Evolutionary conservation across 2,113 vertebrate species (phyloP), one percentile per base, ranked within the genome.

Genomic region (Chloebia gouldiae): DNA sequence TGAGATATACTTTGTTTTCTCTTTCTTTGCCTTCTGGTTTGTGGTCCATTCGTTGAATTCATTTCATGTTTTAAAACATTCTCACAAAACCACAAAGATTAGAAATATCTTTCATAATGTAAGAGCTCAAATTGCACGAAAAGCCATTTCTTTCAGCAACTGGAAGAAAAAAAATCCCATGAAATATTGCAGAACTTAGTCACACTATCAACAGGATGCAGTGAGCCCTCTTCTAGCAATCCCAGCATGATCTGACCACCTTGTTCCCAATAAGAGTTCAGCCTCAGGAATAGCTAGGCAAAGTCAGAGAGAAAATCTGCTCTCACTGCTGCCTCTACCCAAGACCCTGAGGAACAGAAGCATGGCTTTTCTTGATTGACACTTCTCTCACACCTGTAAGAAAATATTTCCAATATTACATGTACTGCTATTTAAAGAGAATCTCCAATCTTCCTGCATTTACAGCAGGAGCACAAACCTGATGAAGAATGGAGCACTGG

Each of bases 11-110:
- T 94, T 81, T 39, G 69, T 42, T 81, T 92, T 91, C 65, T 91
- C 13, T 69, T 80, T 57, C 88, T 86, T 89, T 64, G 81, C 65
- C 44, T 84, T 93, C 80, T 91, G 77, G 47, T 78, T 84, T 93
- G 68, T 50, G 42, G 78, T 49, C 80, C 56, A 45, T 71, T 66
- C 51, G 49, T 63, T 84, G 80, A 66, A 61, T 91, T 63, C 23
- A 85, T 72, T 72, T 76, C 44, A 28, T 65, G 50, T 69, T 77
- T 90, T 54, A 16, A 76, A 83, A 80, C 45, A 24, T 90, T 73
- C 27, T 64, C 3, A 2, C 30, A 53, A 69, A 95, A 54, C 85
- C 85, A 66, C 78, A 73, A 86, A 77, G 73, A 81, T 72, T 45
- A 91, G 79, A 94, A 91, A 59, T 66, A 53, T 44, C 25, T 81